These are phyloP conservation scores for Diabrotica virgifera DNA, from an alignment of 1,140 invertebrate genomes.

Conservation along the genomic window DNA sequence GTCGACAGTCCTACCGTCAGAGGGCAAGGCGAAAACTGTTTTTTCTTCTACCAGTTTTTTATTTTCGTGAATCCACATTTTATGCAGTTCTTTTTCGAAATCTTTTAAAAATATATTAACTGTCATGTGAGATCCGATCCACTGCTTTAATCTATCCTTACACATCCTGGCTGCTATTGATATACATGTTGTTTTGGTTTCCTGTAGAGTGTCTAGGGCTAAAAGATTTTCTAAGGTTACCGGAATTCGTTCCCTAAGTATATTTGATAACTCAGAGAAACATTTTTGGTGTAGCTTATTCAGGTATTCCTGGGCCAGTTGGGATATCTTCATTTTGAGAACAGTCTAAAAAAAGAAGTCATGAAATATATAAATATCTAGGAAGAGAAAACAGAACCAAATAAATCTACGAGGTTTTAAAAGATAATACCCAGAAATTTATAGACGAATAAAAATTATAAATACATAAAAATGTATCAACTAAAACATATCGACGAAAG, in stretches of 20 bases:
- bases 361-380: no score
- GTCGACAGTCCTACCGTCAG: constrained; percentile 25
- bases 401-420: no score
- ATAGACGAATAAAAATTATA: no score
- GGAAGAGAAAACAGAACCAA: no score
- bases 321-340: constrained; percentile 17
- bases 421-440: no score
- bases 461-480: no score
- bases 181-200: constrained; percentile 35
- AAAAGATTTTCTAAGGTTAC: constrained; percentile 26
- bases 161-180: constrained; percentile 36
- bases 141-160: constrained; percentile 39
- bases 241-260: constrained; percentile 25
- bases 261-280: constrained; percentile 21
- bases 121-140: constrained; percentile 40
- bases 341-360: constrained; percentile 19
- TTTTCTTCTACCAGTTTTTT: constrained; percentile 26
- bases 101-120: constrained; percentile 29
- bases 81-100: constrained; percentile 29
- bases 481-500: no score
- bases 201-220: constrained; percentile 32
- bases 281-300: constrained; percentile 7
- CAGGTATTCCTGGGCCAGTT: constrained; percentile 22
- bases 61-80: constrained; percentile 14
- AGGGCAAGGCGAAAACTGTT: constrained; percentile 30